These are phyloP conservation scores for Tipula confusa DNA, from an alignment of 2,888 invertebrate species.

Conservation along the genomic window DNA sequence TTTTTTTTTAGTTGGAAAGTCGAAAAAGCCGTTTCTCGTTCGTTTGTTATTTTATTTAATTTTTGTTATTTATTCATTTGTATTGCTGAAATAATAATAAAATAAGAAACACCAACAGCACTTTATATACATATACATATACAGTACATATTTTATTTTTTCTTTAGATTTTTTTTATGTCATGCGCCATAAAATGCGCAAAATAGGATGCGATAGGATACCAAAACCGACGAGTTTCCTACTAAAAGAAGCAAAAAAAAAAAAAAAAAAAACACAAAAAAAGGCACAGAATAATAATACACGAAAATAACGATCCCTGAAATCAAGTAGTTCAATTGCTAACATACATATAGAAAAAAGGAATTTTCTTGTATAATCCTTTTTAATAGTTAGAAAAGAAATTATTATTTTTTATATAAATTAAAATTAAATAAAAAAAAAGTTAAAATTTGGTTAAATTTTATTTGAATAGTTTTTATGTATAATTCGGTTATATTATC, in stretches of 20 bases:
- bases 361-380: slow-evolving; percentile 7
- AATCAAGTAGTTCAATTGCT: slow-evolving; percentile 31
- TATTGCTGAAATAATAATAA: background rate
- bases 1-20: background rate
- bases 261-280: background rate
- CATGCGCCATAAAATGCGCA: slow-evolving; percentile 20
- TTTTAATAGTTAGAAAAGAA: slow-evolving; percentile 8
- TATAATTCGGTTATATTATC: background rate
- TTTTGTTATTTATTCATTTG: slow-evolving; percentile 13
- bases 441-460: background rate
- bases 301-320: slow-evolving; percentile 30
- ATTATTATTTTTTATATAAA: background rate
- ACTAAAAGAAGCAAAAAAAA: background rate
- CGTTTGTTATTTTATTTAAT: background rate
- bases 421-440: background rate
- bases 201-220: slow-evolving; percentile 20
- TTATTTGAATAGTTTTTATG: background rate
- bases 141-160: background rate
- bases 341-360: slow-evolving; percentile 20
- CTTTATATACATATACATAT: background rate
- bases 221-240: slow-evolving; percentile 12
- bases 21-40: background rate
- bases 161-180: background rate
- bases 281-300: background rate
- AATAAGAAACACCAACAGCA: background rate